Evolutionary conservation across 2,797 vertebrate genomes (phyloP), one percentile per base, ranked within the genome.

Genomic region (Vespertilio murinus): DNA sequence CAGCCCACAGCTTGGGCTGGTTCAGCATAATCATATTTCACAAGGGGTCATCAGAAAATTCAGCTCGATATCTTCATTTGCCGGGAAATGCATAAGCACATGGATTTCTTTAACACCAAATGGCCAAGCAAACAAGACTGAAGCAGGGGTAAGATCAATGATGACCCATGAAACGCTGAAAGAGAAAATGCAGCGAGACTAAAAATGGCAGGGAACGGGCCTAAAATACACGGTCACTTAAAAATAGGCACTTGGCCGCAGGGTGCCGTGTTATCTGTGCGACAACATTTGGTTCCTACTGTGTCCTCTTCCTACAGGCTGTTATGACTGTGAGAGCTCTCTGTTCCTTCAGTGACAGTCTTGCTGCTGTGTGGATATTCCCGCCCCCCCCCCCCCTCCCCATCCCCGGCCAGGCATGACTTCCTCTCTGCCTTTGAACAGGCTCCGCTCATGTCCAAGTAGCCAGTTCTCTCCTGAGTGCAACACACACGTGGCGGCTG

Each of bases 221-320:
- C 83, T 78, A 87, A 96, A 96, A 96, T 82, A 95, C 1, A 91
- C 42, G 30, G 83, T 25, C 30, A 45, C 45, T 96, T 96, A 94
- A 95, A 96, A 94, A 94, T 93, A 94, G 71, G 92, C 42, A 35
- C 77, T 84, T 65, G 67, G 64, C 69, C 8, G 23, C 23, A 25
- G 3, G 78, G 87, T 8, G 33, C 13, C 35, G 38, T 33, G 71
- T 92, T 96, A 96, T 88, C 92, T 79, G 20, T 7, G 14, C 1
- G 35, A 64, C 83, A 79, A 52, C 75, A 74, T 85, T 90, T 71
- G 88, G 40, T 73, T 96, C 82, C 94, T 85, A 54, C 67, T 45
- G 65, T 33, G 90, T 64, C 88, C 77, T 87, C 86, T 90, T 96
- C 65, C 96, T 59, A 49, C 42, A 73, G 95, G 75, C 52, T 75